Conservation (phyloP, 2,888 invertebrate species). For the Andrena chrysosceles region DNA sequence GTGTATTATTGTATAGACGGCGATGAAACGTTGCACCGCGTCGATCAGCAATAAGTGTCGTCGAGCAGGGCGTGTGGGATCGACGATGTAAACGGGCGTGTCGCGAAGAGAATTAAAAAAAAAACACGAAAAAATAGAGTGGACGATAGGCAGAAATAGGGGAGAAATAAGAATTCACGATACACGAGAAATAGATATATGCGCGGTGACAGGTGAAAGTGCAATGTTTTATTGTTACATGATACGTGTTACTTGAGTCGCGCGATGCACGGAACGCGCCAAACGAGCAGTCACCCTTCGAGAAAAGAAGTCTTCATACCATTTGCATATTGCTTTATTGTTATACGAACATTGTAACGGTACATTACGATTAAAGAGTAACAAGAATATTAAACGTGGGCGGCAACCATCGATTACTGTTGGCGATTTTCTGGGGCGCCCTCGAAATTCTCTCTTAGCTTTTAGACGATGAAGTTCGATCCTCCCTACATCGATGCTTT, state of each 20-base stretch:
- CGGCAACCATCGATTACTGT: slow-evolving; percentile 66
- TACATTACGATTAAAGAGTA: slow-evolving; percentile 66
- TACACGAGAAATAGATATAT: slow-evolving; percentile 7
- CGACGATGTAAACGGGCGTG: neutral
- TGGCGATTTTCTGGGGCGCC: slow-evolving; percentile 32
- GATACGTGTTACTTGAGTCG: slow-evolving; percentile 45
- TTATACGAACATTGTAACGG: slow-evolving; percentile 73
- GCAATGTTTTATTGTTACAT: slow-evolving; percentile 69
- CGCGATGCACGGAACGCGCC: slow-evolving; percentile 69
- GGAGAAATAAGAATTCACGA: neutral
- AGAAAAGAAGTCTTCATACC: slow-evolving; percentile 70
- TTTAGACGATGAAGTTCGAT: slow-evolving; percentile 11
- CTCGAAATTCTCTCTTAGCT: neutral
- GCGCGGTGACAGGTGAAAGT: slow-evolving; percentile 51
- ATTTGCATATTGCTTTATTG: slow-evolving; percentile 78
- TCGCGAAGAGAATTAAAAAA: neutral
- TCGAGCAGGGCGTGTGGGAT: neutral
- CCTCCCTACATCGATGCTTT: neutral
- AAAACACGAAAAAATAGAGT: neutral
- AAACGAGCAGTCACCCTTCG: slow-evolving; percentile 57
- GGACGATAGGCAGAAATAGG: slow-evolving; percentile 17
- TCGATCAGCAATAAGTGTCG: slow-evolving; percentile 52
- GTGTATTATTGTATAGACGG: slow-evolving; percentile 57
- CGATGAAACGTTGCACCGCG: slow-evolving; percentile 65
- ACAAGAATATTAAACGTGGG: slow-evolving; percentile 46